Conservation (phyloP, 2,113 vertebrate genomes). For the Gopherus evgoodei region DNA sequence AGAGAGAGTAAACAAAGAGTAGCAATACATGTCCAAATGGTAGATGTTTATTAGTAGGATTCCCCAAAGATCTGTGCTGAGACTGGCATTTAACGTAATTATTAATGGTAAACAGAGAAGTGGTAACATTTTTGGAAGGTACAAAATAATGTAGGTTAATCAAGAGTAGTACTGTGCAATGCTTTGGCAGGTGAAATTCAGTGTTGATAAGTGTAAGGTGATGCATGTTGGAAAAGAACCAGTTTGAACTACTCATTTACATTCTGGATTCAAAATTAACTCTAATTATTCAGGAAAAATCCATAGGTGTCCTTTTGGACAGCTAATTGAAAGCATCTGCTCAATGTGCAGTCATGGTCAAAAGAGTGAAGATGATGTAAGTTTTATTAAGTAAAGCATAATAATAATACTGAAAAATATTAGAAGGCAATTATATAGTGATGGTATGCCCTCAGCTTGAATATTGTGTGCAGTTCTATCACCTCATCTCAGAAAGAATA, state of each 20-base stretch:
- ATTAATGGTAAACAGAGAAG: background rate
- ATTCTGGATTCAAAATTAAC: background rate
- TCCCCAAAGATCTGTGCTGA: background rate
- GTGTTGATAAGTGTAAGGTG: background rate
- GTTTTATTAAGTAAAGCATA: background rate
- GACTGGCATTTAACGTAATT: background rate
- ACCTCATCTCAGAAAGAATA: background rate
- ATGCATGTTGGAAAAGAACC: background rate
- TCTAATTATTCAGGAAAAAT: background rate
- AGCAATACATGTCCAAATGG: slow-evolving; percentile 28
- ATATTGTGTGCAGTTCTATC: background rate
- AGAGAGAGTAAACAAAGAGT: slow-evolving; percentile 39
- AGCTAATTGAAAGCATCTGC: background rate
- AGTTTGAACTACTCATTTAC: background rate
- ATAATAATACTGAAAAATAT: background rate
- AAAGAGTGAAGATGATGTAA: background rate
- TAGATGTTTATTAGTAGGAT: background rate
- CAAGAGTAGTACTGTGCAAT: background rate
- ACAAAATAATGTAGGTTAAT: no score
- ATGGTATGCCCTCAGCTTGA: background rate
- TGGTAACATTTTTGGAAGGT: background rate
- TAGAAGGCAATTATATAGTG: background rate
- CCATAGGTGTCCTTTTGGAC: background rate
- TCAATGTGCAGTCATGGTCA: background rate
- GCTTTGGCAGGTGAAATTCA: background rate